phyloP scores from a whole-genome alignment of 2,797 vertebrate genomes.

The Hylomyscus alleni region DNA sequence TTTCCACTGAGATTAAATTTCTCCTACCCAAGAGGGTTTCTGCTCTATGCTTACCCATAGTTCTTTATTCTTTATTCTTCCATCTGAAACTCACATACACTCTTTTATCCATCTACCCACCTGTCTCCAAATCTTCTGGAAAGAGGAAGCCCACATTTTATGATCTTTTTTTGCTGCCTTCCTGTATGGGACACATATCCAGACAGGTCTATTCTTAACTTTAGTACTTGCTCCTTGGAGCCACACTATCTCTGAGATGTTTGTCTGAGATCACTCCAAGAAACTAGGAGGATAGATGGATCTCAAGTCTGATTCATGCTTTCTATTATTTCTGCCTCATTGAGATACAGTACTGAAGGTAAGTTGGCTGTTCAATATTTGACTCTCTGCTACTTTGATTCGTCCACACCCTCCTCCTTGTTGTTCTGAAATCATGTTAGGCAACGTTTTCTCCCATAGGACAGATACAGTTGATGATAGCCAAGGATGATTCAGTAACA shows the following conservation, averaged over 20 bases:
- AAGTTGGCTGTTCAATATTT: neutral
- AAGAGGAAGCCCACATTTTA: neutral
- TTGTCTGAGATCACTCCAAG: neutral
- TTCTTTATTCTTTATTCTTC: neutral
- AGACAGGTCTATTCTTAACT: neutral
- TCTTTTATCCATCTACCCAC: neutral
- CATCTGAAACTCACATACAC: neutral
- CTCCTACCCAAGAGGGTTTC: neutral
- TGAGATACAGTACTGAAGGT: neutral
- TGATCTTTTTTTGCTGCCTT: neutral
- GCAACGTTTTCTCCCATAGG: neutral
- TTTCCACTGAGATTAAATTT: neutral
- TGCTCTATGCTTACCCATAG: neutral
- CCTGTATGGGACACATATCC: neutral
- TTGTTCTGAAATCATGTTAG: neutral
- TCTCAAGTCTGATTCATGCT: neutral
- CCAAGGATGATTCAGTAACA: neutral
- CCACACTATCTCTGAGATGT: neutral
- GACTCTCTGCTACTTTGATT: neutral
- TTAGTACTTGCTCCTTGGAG: neutral
- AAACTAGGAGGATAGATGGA: neutral
- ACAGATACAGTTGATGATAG: neutral
- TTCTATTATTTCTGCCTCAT: conserved; percentile 13
- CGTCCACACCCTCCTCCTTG: neutral
- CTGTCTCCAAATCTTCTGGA: neutral